phyloP scores from a whole-genome alignment of 1,140 invertebrate species.

The Euschistus heros region DNA sequence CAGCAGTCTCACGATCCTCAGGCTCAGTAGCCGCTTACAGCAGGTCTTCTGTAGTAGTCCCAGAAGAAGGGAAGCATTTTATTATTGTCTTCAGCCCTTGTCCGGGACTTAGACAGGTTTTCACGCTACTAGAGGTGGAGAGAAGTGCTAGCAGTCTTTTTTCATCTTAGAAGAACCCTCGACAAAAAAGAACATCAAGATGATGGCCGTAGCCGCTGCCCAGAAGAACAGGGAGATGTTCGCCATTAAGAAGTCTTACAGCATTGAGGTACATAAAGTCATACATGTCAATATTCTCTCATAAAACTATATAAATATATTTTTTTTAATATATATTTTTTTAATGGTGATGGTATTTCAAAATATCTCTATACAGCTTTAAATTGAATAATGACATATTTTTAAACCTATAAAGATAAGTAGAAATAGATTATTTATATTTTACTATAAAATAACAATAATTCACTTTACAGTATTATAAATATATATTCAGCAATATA shows the following conservation, averaged over 20 bases:
- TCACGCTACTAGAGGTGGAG: background rate
- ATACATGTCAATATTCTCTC: background rate
- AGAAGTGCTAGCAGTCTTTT: background rate
- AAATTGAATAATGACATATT: too few relatives aligned
- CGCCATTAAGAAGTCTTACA: constrained; percentile 92
- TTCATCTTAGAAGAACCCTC: constrained; percentile 6
- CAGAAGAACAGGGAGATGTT: constrained; percentile 88
- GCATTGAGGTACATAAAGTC: constrained; percentile 77
- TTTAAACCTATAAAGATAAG: too few relatives aligned
- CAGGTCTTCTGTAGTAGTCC: constrained; percentile 5
- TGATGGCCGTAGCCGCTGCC: constrained; percentile 75
- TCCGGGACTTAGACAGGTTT: background rate
- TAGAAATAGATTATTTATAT: too few relatives aligned
- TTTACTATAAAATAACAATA: too few relatives aligned
- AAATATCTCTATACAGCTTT: too few relatives aligned
- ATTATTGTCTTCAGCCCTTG: background rate
- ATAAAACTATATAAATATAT: too few relatives aligned
- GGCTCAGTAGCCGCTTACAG: background rate
- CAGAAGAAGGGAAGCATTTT: background rate
- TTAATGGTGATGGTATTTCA: too few relatives aligned
- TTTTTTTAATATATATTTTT: too few relatives aligned
- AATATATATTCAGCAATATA: too few relatives aligned
- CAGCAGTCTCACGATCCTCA: constrained; percentile 14
- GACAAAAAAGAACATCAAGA: constrained; percentile 32
- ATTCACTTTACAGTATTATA: too few relatives aligned